Evolutionary conservation across 2,797 vertebrate species (phyloP).

Genomic region (Acomys russatus): DNA sequence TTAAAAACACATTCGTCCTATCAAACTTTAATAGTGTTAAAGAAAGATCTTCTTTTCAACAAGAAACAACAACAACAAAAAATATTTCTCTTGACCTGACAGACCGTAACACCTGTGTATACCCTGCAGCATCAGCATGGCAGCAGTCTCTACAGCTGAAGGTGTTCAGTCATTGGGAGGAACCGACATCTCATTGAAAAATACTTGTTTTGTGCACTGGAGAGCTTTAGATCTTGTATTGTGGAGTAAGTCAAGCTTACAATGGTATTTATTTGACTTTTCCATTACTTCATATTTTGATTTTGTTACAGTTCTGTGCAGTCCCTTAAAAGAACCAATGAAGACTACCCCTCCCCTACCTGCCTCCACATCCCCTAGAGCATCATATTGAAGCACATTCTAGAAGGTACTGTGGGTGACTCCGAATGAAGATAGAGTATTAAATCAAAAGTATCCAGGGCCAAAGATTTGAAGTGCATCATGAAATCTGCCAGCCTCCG

Average conservation of each 20-base stretch:
- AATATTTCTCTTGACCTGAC: slow-evolving; percentile 63
- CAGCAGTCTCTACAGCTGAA: not conserved
- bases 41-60: slow-evolving; percentile 61
- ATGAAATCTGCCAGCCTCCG: not conserved
- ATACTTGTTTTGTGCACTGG: not conserved
- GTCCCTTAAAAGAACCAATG: not conserved
- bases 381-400: not conserved
- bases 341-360: not conserved
- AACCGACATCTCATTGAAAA: slow-evolving; percentile 57
- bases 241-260: slow-evolving; percentile 24
- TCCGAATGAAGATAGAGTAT: not conserved
- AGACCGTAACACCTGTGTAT: slow-evolving; percentile 1
- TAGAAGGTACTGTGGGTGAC: not conserved
- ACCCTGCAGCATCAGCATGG: slow-evolving; percentile 46
- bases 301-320: slow-evolving; percentile 23
- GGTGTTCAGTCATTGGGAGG: not conserved
- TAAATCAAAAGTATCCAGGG: slow-evolving; percentile 8
- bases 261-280: slow-evolving; percentile 27
- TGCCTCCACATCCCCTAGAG: not conserved
- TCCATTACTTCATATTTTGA: slow-evolving; percentile 34
- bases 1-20: slow-evolving; percentile 63
- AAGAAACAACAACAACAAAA: slow-evolving; percentile 40
- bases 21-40: slow-evolving; percentile 71
- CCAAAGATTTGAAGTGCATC: slow-evolving; percentile 19
- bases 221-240: not conserved